Evolutionary conservation across 1,140 invertebrate species (phyloP), one percentile per base, ranked within the genome.

Genomic region (Drosophila albomicans): DNA sequence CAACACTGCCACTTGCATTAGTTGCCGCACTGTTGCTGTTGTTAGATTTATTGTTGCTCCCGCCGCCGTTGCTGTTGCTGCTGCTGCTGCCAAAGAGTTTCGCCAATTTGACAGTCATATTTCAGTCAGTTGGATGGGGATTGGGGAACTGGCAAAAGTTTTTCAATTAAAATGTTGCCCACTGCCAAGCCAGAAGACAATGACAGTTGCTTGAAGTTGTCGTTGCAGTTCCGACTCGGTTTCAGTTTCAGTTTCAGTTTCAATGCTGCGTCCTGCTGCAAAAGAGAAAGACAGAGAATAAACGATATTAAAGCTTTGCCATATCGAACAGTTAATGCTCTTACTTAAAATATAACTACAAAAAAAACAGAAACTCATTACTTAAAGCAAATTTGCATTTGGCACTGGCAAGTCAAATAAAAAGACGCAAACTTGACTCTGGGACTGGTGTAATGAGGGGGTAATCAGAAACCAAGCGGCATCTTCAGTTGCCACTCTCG

Each of bases 51-150:
- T 52, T 64, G 57, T 46, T 28, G 11, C 59, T 32, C 35, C 4
- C 28, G 35, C 16, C 35, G 35, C 16, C 10, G 28, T 2, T 38
- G 63, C 15, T 28, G 63, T 16, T 61, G 54, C 13, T 66, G 58
- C 28, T 68, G 32, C 59, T 65, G 38, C 59, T 63, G 51, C 81
- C 80, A 80, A 91, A 91, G 20, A 91, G 72, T 69, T 91, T 91
- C 48, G 79, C 75, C 71, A 91, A 78, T 86, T 91, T 91, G 66
- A 91, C 84, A 82, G 89, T 91, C 89, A 91, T 91, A 58, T 75
- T 79, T 61, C 30, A 25, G 20, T 25, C 20, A 4, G 20, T 25
- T 25, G 20, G 3, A 25, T 25, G 20, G 20, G 20, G 3, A 20
- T 20, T 25, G 20, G 20, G 20, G 20, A 25, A 38, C 28, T 46